A percentile compares a stretch with the other conserved stretches of the same genome.
Conservation (phyloP, 2,113 vertebrate genomes). For the Chelonoidis abingdonii region DNA sequence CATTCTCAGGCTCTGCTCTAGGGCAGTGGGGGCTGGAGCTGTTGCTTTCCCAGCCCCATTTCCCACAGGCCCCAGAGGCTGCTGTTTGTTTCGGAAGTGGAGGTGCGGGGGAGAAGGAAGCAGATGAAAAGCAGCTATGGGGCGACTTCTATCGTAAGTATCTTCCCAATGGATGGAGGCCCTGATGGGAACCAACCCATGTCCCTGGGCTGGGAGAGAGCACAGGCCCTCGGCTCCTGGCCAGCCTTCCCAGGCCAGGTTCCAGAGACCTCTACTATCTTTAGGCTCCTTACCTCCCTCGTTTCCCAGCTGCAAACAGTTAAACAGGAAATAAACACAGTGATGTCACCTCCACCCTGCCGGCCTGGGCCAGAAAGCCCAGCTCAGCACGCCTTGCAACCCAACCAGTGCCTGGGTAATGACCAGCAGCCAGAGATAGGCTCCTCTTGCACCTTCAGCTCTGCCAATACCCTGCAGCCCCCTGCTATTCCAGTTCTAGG, state of each 20-base stretch:
- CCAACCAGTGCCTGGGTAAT: not conserved
- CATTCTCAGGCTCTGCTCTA: not conserved
- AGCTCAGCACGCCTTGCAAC: not conserved
- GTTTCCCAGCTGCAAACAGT: not conserved
- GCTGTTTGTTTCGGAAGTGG: not conserved
- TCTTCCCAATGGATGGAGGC: not conserved
- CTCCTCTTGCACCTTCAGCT: not conserved
- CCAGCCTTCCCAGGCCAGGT: not conserved
- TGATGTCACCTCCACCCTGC: rapidly evolving
- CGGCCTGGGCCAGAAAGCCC: not conserved
- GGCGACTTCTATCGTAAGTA: not conserved
- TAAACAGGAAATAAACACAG: not conserved
- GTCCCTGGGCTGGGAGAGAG: not conserved
- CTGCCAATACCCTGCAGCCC: not conserved
- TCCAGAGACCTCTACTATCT: rapidly evolving
- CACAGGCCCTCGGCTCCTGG: not conserved
- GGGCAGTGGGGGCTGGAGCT: not conserved
- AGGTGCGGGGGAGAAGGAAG: not conserved
- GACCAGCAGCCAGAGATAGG: not conserved
- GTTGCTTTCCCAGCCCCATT: conserved; percentile 54
- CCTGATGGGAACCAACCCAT: not conserved
- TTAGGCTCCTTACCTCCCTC: not conserved
- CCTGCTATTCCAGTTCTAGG: rapidly evolving
- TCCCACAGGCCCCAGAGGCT: conserved; percentile 16
- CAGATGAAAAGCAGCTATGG: not conserved